A percentile compares a stretch with the other conserved stretches of the same genome.
phyloP scores from a whole-genome alignment of 2,888 invertebrate species.

The Phorcus lineatus region DNA sequence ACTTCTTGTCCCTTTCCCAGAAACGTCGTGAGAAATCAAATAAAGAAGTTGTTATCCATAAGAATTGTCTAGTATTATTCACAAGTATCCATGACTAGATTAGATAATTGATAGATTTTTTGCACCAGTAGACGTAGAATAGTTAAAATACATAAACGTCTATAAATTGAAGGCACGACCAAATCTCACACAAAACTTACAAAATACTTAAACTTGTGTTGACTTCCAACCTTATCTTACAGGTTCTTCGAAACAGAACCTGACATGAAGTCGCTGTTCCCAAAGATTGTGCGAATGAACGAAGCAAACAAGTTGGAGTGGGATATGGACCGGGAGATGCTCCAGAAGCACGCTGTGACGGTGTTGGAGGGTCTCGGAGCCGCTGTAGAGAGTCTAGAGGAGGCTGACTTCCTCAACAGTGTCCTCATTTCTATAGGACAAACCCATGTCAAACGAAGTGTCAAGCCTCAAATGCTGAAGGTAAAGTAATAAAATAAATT shows the following conservation, averaged over 20 bases:
- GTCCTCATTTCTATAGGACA: conserved; percentile 70
- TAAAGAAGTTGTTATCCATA: too few relatives aligned
- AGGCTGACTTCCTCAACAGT: conserved; percentile 67
- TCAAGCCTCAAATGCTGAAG: conserved; percentile 67
- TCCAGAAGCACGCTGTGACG: conserved; percentile 67
- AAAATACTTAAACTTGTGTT: too few relatives aligned
- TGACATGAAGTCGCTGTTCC: conserved; percentile 65
- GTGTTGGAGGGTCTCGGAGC: conserved; percentile 73
- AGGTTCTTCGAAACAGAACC: conserved; percentile 70
- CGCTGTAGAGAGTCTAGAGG: conserved; percentile 71
- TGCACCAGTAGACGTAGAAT: too few relatives aligned
- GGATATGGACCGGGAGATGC: conserved; percentile 66
- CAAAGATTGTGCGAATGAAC: conserved; percentile 66
- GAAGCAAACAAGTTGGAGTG: conserved; percentile 64
- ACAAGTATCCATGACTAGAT: too few relatives aligned
- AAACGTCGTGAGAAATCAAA: too few relatives aligned
- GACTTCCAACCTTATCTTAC: neutral
- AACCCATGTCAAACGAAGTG: conserved; percentile 65
- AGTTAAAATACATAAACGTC: too few relatives aligned
- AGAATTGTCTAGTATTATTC: too few relatives aligned
- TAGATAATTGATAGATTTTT: too few relatives aligned
- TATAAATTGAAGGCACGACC: too few relatives aligned
- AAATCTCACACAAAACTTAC: too few relatives aligned
- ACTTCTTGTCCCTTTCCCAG: too few relatives aligned
- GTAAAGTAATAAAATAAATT: conserved; percentile 44